Evolutionary conservation across 2,113 vertebrate genomes (phyloP).

Genomic region (Phyllopteryx taeniolatus): DNA sequence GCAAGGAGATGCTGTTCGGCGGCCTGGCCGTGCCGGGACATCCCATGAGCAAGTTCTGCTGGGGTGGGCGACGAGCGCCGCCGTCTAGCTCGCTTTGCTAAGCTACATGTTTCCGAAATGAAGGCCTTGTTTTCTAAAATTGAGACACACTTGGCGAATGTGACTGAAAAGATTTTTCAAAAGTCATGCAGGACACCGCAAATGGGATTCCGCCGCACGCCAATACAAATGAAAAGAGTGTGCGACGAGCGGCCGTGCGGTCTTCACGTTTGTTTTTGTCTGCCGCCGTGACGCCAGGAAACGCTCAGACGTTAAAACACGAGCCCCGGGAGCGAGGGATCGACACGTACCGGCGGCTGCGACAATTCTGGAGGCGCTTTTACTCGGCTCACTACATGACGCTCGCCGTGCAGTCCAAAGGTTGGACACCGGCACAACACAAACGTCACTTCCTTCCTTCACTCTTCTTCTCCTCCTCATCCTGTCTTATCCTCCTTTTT

Average conservation of each 20-base stretch:
- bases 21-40: slow-evolving; percentile 88
- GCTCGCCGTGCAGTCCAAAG: slow-evolving; percentile 91
- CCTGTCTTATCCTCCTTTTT: too few relatives aligned
- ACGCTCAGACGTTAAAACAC: slow-evolving; percentile 90
- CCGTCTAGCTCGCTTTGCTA: neutral
- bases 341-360: slow-evolving; percentile 85
- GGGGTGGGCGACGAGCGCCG: slow-evolving; percentile 76
- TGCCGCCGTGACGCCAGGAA: slow-evolving; percentile 63
- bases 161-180: too few relatives aligned
- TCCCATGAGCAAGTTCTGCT: slow-evolving; percentile 96
- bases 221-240: too few relatives aligned
- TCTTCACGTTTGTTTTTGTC: neutral
- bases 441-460: neutral
- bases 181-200: too few relatives aligned
- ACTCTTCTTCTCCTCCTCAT: too few relatives aligned
- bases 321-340: slow-evolving; percentile 84
- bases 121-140: too few relatives aligned
- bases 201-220: neutral
- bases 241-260: too few relatives aligned
- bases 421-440: slow-evolving; percentile 49
- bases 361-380: slow-evolving; percentile 86
- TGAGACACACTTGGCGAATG: too few relatives aligned
- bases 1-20: slow-evolving; percentile 94
- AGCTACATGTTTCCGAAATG: too few relatives aligned
- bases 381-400: slow-evolving; percentile 98